phyloP scores from a whole-genome alignment of 35 echinoderm and acorn worm species.

The Ophioderma brevispina region DNA sequence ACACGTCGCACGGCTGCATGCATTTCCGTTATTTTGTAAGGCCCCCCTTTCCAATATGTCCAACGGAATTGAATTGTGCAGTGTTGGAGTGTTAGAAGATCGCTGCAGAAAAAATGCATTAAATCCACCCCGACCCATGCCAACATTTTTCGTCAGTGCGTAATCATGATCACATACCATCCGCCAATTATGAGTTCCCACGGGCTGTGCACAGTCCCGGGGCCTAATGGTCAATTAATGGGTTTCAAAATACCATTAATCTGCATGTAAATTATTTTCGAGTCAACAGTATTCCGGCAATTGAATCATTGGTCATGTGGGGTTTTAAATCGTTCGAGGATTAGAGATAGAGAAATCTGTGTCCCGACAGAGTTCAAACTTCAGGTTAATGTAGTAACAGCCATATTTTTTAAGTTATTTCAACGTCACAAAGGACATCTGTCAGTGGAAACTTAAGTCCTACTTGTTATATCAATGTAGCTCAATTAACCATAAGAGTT shows the following conservation, averaged over 20 bases:
- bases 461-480: too few relatives aligned
- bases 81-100: not conserved
- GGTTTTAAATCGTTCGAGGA: not conserved
- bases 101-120: not conserved
- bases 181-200: not conserved
- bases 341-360: too few relatives aligned
- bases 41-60: not conserved
- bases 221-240: slow-evolving; percentile 1
- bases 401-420: too few relatives aligned
- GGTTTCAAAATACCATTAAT: not conserved
- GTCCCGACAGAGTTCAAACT: too few relatives aligned
- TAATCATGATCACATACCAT: slow-evolving; percentile 7
- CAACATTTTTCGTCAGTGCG: not conserved
- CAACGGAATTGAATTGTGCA: not conserved
- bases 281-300: not conserved
- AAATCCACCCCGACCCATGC: not conserved
- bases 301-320: slow-evolving; percentile 3
- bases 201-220: not conserved
- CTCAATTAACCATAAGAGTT: too few relatives aligned
- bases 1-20: not conserved
- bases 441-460: too few relatives aligned
- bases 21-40: not conserved
- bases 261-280: not conserved
- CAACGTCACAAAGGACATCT: too few relatives aligned
- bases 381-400: too few relatives aligned